Evolutionary conservation across 2,797 vertebrate species (phyloP), one percentile per base, ranked within the genome.

Genomic region (Anguilla anguilla): DNA sequence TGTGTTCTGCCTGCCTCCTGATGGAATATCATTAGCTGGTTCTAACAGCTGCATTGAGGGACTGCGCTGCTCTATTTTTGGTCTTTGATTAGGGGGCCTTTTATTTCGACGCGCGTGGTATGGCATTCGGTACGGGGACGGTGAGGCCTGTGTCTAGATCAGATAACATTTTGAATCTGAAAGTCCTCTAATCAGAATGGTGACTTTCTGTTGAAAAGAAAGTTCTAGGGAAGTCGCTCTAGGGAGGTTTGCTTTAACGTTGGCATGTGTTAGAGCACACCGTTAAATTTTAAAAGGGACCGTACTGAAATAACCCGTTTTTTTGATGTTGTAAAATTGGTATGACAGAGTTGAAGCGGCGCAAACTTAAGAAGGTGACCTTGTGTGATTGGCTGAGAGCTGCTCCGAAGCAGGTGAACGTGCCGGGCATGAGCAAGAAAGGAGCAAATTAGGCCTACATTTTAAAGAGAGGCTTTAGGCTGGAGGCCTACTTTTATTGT

Each of bases 91-190:
- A 39, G 28, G 9, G 1, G 13, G 15, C 11, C 28, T 61, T 35
- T 61, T 82, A 25, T 79, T 87, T 57, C 39, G 39, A 67, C 59
- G 43, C 51, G n/a, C 77, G 83, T 51, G 43, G 39, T 87, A 43
- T 85, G 83, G 87, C 87, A 53, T 85, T 87, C 79, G 86, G 86
- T 83, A 84, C 79, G 61, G 19, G 64, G 49, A 55, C 77, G n/a
- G 11, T 43, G 53, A 19, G 31, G 28, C 10, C 43, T 55, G 83
- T 57, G 28, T 57, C 49, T 84, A 15, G 53, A 55, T 84, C 51
- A 55, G 83, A 57, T 84, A 57, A 35, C 53, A 53, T 15, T n/a
- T 74, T 53, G 46, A 53, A 28, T 28, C 51, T 84, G 10, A 3
- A 46, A 57, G 28, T 57, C 57, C 51, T 19, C 1, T 25, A 43